Percentiles rank a stretch among this genome's conserved stretches.
Evolutionary conservation across 2,113 vertebrate species (phyloP).

Genomic region (Menidia beryllina): DNA sequence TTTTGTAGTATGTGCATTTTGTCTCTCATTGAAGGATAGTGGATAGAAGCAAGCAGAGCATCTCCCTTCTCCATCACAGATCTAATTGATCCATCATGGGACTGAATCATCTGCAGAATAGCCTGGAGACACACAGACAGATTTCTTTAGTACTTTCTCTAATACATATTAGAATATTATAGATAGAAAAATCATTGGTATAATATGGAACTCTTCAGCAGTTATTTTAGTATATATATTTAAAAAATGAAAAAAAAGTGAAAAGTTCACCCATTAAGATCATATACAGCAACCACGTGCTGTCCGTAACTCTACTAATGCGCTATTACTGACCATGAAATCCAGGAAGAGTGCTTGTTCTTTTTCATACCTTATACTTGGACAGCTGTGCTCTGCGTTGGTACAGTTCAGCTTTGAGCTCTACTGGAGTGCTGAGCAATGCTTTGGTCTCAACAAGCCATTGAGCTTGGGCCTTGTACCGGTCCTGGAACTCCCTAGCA

Average conservation of each 20-base stretch:
- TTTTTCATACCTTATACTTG: conserved; percentile 92
- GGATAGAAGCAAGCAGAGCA: conserved; percentile 85
- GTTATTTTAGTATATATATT: conserved; percentile 24
- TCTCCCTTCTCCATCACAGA: conserved; percentile 93
- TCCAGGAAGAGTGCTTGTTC: background rate
- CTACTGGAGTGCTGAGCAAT: conserved; percentile 83
- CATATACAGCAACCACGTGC: conserved; percentile 20
- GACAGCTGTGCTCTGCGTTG: conserved; percentile 95
- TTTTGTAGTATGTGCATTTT: conserved; percentile 86
- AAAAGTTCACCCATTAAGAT: conserved; percentile 36
- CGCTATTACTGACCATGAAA: conserved; percentile 10
- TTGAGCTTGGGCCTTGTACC: conserved; percentile 87
- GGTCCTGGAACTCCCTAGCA: conserved; percentile 93
- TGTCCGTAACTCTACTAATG: conserved; percentile 8
- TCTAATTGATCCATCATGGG: conserved; percentile 88
- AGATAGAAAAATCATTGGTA: background rate
- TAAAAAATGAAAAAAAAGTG: conserved; percentile 15
- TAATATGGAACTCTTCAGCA: conserved; percentile 8
- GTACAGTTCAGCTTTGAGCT: conserved; percentile 93
- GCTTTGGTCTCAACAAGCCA: conserved; percentile 88
- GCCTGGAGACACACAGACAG: conserved; percentile 79
- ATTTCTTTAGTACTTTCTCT: background rate
- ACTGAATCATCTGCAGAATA: conserved; percentile 89
- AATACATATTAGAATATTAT: background rate
- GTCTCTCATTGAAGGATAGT: conserved; percentile 84